These are phyloP conservation scores for Aplysina aerophoba DNA, from an alignment of 37 sponge, comb jelly and placozoan genomes.

Conservation along the genomic window DNA sequence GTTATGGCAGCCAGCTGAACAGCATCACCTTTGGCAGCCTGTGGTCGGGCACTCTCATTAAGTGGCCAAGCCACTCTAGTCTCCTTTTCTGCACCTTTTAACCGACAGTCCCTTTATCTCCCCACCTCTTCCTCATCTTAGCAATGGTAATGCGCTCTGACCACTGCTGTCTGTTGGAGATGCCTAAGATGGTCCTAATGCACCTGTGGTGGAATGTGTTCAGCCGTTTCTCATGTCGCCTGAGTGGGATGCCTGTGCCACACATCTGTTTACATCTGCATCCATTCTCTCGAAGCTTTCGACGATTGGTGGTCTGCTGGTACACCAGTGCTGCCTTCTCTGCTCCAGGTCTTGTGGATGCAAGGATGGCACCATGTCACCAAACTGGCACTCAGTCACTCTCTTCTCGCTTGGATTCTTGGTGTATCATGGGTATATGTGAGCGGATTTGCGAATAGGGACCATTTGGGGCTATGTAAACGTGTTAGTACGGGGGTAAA, in stretches of 20 bases:
- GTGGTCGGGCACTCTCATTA: constrained; percentile 32
- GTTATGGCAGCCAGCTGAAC: too few species aligned
- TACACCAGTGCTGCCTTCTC: constrained; percentile 28
- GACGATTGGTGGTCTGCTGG: constrained; percentile 9
- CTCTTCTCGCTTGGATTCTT: constrained; percentile 16
- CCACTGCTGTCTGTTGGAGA: constrained; percentile 43
- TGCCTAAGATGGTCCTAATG: constrained; percentile 38
- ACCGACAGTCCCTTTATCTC: constrained; percentile 25
- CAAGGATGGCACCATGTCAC: constrained; percentile 37
- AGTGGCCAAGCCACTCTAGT: constrained; percentile 37
- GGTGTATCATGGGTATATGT: too few species aligned
- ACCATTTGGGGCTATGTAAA: too few species aligned
- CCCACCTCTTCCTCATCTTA: constrained; percentile 44
- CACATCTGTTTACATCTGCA: constrained; percentile 28
- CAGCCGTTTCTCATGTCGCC: constrained; percentile 11
- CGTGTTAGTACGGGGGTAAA: too few species aligned
- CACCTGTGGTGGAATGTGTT: constrained; percentile 58
- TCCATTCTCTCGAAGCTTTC: constrained; percentile 26
- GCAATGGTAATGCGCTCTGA: constrained; percentile 33
- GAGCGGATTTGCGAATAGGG: too few species aligned
- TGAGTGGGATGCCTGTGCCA: constrained; percentile 44
- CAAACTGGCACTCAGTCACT: constrained; percentile 22
- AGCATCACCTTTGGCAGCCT: constrained; percentile 33
- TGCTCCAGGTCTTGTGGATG: constrained; percentile 28
- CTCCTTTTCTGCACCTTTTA: constrained; percentile 21